phyloP scores from a whole-genome alignment of 2,888 invertebrate genomes.

The Dynastes hyllus region DNA sequence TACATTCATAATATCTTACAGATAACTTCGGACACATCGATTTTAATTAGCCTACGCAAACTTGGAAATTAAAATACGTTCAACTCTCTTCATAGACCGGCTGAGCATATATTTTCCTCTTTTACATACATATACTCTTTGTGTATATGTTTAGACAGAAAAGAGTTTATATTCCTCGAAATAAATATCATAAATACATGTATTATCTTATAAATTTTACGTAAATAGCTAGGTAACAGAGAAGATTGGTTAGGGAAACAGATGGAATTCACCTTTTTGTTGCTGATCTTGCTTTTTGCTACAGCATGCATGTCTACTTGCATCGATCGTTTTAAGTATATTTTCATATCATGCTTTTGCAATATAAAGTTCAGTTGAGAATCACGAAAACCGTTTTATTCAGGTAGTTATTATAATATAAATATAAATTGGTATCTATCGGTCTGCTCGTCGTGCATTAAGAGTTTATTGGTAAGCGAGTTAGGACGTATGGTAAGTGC shows the following conservation, averaged over 20 bases:
- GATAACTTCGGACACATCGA: slow-evolving; percentile 21
- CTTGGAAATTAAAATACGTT: slow-evolving; percentile 39
- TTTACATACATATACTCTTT: slow-evolving; percentile 6
- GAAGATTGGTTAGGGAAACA: slow-evolving; percentile 20
- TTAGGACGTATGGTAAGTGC: neutral
- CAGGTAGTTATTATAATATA: slow-evolving; percentile 44
- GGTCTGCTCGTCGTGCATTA: slow-evolving; percentile 23
- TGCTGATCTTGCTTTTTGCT: neutral
- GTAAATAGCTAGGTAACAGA: neutral
- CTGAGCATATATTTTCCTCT: neutral
- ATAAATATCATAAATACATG: slow-evolving; percentile 28
- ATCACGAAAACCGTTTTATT: slow-evolving; percentile 47
- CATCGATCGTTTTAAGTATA: slow-evolving; percentile 11
- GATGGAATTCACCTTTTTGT: slow-evolving; percentile 37
- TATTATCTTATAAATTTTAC: slow-evolving; percentile 36
- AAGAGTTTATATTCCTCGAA: neutral
- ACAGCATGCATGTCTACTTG: neutral
- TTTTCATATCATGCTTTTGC: slow-evolving; percentile 49
- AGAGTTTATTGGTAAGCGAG: slow-evolving; percentile 5
- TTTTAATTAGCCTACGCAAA: slow-evolving; percentile 43
- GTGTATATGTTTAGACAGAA: neutral
- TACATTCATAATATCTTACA: slow-evolving; percentile 24
- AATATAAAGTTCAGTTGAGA: slow-evolving; percentile 31
- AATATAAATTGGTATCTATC: slow-evolving; percentile 48
- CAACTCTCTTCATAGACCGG: neutral